Percentiles rank a stretch among this genome's conserved stretches.
Evolutionary conservation across 2,797 vertebrate species (phyloP).

Genomic region (Phrynocephalus forsythii): DNA sequence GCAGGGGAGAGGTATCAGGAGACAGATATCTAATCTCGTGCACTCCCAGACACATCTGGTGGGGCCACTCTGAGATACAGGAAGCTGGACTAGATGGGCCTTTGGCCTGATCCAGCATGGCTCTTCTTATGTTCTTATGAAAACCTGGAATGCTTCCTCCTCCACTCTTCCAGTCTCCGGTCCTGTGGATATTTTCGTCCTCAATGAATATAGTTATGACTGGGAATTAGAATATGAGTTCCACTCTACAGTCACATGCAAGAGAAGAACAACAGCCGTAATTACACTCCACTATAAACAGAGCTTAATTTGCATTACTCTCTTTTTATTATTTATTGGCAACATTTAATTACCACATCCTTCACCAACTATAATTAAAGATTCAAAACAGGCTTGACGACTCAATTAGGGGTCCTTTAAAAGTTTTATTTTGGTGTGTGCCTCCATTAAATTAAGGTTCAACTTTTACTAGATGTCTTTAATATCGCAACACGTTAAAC

Average conservation of each 20-base stretch:
- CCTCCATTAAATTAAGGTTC: constrained; percentile 69
- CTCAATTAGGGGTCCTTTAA: constrained; percentile 63
- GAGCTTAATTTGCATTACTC: constrained; percentile 25
- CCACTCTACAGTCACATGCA: neutral
- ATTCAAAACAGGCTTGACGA: constrained; percentile 66
- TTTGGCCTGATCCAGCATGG: no score
- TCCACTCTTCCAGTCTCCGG: neutral
- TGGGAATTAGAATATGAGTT: neutral
- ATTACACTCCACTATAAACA: constrained; percentile 3
- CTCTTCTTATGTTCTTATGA: no score
- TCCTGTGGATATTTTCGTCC: neutral
- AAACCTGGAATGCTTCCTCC: no score
- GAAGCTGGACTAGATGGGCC: no score
- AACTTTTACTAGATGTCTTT: constrained; percentile 69
- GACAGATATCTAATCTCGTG: no score
- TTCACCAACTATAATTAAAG: constrained; percentile 61
- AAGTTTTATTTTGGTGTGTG: constrained; percentile 33
- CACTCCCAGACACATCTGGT: no score
- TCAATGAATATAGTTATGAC: neutral
- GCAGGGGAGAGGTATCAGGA: no score
- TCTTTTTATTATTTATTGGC: constrained; percentile 60
- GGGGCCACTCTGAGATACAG: no score
- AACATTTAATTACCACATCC: constrained; percentile 61
- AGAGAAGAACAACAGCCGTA: fast-evolving
- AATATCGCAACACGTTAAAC: constrained; percentile 65